Base-by-base conservation (phyloP, 2,888 invertebrate genomes). In the Dysmachus trigonus region DNA sequence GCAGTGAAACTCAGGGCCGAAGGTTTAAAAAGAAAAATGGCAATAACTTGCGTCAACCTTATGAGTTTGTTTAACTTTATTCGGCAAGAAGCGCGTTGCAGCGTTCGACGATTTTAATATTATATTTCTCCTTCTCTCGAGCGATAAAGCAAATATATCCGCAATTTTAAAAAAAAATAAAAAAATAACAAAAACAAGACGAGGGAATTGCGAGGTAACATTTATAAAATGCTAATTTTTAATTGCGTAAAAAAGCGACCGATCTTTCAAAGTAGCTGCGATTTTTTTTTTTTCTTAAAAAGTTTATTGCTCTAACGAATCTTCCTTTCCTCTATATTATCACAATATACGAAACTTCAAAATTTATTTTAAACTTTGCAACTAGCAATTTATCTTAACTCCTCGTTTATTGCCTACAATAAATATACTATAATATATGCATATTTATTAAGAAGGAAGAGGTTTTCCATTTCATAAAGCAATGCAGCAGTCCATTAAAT, bases 1-100 rank as follows among this genome's bases (percentile, higher is more conserved):
- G 76, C 76, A 76, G 35, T 76, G 76, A 76, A 41, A 41, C 76
- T 35, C 76, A 76, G 33, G 76, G 76, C 35, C 76, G 18, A 15
- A 33, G 62, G 62, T 62, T 10, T 62, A 62, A 62, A 47, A 76
- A 33, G 22, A 35, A 76, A 76, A 76, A 76, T 76, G 76, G 35
- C 76, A 76, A 76, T 76, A 35, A 38, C 76, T 76, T 35, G 38
- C 33, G 76, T 33, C 76, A 76, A 76, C 76, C 76, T 76, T 76
- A 38, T 76, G 22, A 76, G 76, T 76, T 76, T 76, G 38, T 76
- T 62, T 76, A 74, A 41, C 76, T 76, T 76, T 22, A 22, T 27
- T 62, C 62, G 22, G 62, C 62, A 62, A 62, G 27, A 62, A n/a
- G 47, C 47, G 47, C 62, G 27, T 27, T 62, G 62, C 27, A 62